Evolutionary conservation across 2,797 vertebrate species (phyloP).

Genomic region (Varecia variegata): DNA sequence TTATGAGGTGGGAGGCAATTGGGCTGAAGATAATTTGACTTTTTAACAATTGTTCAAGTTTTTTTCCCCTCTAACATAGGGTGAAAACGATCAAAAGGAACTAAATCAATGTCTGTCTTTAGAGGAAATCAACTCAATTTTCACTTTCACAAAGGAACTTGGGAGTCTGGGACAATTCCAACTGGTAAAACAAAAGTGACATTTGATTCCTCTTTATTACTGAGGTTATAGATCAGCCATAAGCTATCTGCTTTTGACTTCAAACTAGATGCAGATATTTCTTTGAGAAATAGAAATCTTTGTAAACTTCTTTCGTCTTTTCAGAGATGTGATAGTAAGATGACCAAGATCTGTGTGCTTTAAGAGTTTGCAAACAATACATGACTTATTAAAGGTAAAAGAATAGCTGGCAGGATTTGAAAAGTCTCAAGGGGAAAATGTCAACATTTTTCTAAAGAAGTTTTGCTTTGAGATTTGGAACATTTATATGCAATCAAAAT

Average conservation of each 20-base stretch:
- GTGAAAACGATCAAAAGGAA: conserved; percentile 83
- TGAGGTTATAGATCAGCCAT: conserved; percentile 44
- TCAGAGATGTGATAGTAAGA: conserved; percentile 39
- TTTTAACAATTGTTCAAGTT: not conserved
- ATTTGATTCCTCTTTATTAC: conserved; percentile 36
- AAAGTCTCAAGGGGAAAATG: not conserved
- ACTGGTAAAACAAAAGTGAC: conserved; percentile 86
- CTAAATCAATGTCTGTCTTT: conserved; percentile 84
- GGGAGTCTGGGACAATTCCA: conserved; percentile 88
- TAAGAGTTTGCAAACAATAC: not conserved
- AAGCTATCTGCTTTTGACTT: conserved; percentile 33
- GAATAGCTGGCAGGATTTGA: not conserved
- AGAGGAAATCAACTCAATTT: conserved; percentile 87
- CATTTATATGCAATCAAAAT: not conserved
- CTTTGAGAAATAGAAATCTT: conserved; percentile 57
- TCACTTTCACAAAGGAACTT: conserved; percentile 89
- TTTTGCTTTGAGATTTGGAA: conserved; percentile 5
- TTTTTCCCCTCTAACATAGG: conserved; percentile 80
- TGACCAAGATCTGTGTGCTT: conserved; percentile 13
- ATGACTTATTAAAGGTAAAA: not conserved
- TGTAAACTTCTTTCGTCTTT: conserved; percentile 46
- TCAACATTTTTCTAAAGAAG: not conserved
- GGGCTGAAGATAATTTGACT: not conserved
- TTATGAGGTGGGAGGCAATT: not conserved
- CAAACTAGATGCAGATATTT: conserved; percentile 42